Conservation (phyloP, 2,888 invertebrate genomes). For the Anthoptus insignis region DNA sequence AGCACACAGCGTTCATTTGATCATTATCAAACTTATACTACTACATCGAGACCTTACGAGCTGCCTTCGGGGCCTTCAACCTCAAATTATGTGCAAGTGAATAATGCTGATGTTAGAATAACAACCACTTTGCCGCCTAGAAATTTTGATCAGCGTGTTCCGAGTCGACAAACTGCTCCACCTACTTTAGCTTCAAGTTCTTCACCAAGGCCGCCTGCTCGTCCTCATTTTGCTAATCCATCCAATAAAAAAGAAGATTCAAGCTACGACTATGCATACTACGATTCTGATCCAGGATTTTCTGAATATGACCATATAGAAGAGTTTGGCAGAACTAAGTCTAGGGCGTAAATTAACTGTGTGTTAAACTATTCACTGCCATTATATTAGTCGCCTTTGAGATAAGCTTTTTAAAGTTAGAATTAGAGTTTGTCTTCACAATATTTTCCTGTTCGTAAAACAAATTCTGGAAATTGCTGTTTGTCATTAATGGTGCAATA, state of each 20-base stretch:
- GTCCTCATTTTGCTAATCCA: conserved; percentile 65
- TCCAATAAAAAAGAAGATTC: conserved; percentile 89
- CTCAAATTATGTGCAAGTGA: conserved; percentile 55
- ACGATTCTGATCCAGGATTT: conserved; percentile 90
- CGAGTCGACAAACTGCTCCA: conserved; percentile 56
- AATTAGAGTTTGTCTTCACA: conserved; percentile 12
- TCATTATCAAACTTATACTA: conserved; percentile 75
- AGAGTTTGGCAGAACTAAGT: conserved; percentile 89
- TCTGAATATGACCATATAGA: conserved; percentile 87
- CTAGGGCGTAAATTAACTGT: conserved; percentile 65
- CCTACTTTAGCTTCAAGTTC: conserved; percentile 51
- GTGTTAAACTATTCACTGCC: conserved; percentile 71
- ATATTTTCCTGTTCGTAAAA: not conserved
- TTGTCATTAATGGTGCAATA: not conserved
- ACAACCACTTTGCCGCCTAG: conserved; percentile 61
- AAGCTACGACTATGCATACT: conserved; percentile 95
- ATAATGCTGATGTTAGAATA: conserved; percentile 56
- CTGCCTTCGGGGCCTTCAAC: conserved; percentile 56
- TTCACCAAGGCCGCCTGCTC: conserved; percentile 57
- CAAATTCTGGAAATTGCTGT: conserved; percentile 11
- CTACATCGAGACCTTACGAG: conserved; percentile 69
- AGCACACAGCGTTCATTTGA: conserved; percentile 74
- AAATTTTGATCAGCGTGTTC: conserved; percentile 59
- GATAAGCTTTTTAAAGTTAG: conserved; percentile 49
- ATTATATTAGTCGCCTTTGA: conserved; percentile 81